Evolutionary conservation across 2,888 invertebrate genomes (phyloP), one percentile per base, ranked within the genome.

Genomic region (Dryomyza anilis): DNA sequence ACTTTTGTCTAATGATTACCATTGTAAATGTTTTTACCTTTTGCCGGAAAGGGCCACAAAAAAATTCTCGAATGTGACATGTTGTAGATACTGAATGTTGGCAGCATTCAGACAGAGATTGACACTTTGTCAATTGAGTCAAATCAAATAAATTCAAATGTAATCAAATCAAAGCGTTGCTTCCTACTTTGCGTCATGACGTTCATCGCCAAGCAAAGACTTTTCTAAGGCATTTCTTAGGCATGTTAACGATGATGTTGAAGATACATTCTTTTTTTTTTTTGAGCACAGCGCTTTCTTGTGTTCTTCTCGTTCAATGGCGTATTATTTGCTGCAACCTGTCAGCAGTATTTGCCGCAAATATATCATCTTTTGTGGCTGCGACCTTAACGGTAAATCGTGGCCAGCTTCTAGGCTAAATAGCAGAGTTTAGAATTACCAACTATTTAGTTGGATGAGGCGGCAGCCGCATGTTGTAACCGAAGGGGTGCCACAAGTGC

Each of bases 341-440:
- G 77, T 76, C 76, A 76, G 70, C 71, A 69, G 56, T 64, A 67
- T 62, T 65, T 67, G 67, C 67, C 66, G 65, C 69, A 70, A 62
- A 50, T 68, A 65, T 68, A 65, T 71, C 68, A 67, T 69, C 66
- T 68, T 68, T 65, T 68, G 67, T 55, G 69, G 76, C 68, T 69
- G 61, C 69, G 76, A 77, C 78, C 77, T 78, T 77, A 77, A 77
- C 77, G 77, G 77, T 78, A 77, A 74, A 73, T 65, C 67, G 70
- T 65, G 63, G 59, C 59, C 55, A 53, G 59, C 66, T 66, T 53
- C 66, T 64, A 66, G 64, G 68, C 59, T 59, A 64, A 66, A 62
- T 48, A 50, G n/a, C n/a, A n/a, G 39, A 62, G 64, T 68, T 64
- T 65, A 68, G 60, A 68, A 59, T 66, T 64, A 43, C 60, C n/a